Base-by-base conservation (phyloP, 2,113 vertebrate genomes). In the Eurystomus gularis region DNA sequence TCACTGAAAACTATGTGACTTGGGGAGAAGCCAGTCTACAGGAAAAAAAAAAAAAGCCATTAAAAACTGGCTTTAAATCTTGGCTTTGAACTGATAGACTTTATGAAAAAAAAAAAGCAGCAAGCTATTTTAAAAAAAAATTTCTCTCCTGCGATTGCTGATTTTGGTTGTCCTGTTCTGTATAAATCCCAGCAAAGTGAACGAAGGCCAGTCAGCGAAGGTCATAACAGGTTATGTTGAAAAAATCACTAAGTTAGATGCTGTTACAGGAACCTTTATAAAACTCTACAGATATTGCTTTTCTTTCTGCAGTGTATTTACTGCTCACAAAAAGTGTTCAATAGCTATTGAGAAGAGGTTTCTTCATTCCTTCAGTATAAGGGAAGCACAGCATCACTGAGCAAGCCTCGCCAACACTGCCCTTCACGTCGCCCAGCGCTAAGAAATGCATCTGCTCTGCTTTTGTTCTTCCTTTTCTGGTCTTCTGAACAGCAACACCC, bases 11-110 rank as follows among this genome's bases (percentile, higher is more conserved):
- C 6, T 3, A 96, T 77, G 94, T 65, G 88, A 88, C 76, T 91
- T 97, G 98, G 93, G 90, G 44, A 84, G 61, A 89, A 95, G 95
- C 96, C 97, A 97, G 83, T 77, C 29, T 46, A 82, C 26, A 31
- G 29, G 13, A 15, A 10, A 29, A 28, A 35, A 29, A 28, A 35
- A 29, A 65, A 44, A 44, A 33, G 40, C 40, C 39, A 66, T 33
- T 66, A 44, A 66, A 44, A 66, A 44, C 33, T 44, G 64, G 64
- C 40, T 44, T 66, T 66, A 66, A 42, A 65, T 64, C 26, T 29
- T 42, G 28, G 28, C 12, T 31, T 65, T 65, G 39, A 66, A 33
- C 19, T 9, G 8, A 66, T 11, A 65, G 40, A 65, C 40, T 65
- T 42, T 42, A 42, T 37, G 48, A 70, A 35, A 69, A 94, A 91